Evolutionary conservation across 2,888 invertebrate genomes (phyloP).

Genomic region (Tinea trinotella): DNA sequence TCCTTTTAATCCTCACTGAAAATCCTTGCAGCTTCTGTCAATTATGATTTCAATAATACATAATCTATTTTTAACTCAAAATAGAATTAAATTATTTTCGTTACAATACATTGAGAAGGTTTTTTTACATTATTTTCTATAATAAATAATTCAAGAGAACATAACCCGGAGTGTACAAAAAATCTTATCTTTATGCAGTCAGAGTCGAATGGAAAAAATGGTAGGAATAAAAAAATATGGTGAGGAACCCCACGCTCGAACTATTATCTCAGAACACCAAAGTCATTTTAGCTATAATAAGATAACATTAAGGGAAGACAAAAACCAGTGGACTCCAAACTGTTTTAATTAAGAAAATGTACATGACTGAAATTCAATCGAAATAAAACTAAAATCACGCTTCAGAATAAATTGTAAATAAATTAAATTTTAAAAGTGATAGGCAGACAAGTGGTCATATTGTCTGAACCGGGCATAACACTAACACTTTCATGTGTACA

Average conservation of each 20-base stretch:
- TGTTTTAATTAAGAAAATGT: no score
- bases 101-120: neutral
- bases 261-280: constrained; percentile 70
- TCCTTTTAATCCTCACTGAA: no score
- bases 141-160: constrained; percentile 4
- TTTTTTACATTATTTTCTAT: neutral
- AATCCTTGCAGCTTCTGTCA: no score
- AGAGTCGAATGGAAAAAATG: constrained; percentile 47
- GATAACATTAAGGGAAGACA: constrained; percentile 67
- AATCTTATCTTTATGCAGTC: constrained; percentile 43
- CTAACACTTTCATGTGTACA: no score
- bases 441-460: no score
- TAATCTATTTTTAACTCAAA: no score
- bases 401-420: no score
- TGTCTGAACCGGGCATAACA: no score
- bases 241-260: constrained; percentile 44
- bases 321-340: constrained; percentile 24
- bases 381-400: no score
- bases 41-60: no score
- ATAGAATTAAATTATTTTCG: neutral
- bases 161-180: constrained; percentile 39
- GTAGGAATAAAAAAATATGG: constrained; percentile 22
- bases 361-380: no score
- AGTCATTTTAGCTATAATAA: constrained; percentile 73
- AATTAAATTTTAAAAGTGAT: no score